phyloP scores from a whole-genome alignment of 2,888 invertebrate species.

The Scelioninae gen. 1 region DNA sequence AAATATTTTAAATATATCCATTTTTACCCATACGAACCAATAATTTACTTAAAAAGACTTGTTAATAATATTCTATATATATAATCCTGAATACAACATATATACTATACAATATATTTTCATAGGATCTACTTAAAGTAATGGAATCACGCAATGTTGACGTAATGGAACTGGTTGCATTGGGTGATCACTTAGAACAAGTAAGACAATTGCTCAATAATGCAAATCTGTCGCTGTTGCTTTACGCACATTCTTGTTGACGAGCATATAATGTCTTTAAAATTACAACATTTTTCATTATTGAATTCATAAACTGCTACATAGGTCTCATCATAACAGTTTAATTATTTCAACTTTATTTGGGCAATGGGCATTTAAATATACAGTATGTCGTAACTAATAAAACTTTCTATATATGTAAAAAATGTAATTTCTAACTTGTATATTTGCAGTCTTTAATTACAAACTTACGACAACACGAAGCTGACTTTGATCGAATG shows the following conservation, averaged over 20 bases:
- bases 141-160: slow-evolving; percentile 90
- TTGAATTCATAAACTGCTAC: no score
- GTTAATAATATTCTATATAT: no score
- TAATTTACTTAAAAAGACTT: no score
- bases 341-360: no score
- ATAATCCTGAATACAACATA: slow-evolving; percentile 19
- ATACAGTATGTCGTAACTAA: no score
- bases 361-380: no score
- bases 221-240: slow-evolving; percentile 22
- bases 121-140: slow-evolving; percentile 91
- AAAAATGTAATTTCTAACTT: no score
- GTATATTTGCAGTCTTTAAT: slow-evolving; percentile 88
- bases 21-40: no score
- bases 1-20: no score
- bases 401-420: no score
- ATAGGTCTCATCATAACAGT: no score
- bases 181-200: slow-evolving; percentile 93
- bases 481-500: slow-evolving; percentile 93
- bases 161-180: slow-evolving; percentile 89
- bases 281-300: no score
- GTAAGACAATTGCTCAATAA: slow-evolving; percentile 86
- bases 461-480: slow-evolving; percentile 91
- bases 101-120: slow-evolving; percentile 79
- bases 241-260: not conserved
- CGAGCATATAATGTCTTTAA: slow-evolving; percentile 1